Percentiles rank a stretch among this genome's conserved stretches.
Conservation (phyloP, 1,140 invertebrate species). For the Chironomus tepperi region DNA sequence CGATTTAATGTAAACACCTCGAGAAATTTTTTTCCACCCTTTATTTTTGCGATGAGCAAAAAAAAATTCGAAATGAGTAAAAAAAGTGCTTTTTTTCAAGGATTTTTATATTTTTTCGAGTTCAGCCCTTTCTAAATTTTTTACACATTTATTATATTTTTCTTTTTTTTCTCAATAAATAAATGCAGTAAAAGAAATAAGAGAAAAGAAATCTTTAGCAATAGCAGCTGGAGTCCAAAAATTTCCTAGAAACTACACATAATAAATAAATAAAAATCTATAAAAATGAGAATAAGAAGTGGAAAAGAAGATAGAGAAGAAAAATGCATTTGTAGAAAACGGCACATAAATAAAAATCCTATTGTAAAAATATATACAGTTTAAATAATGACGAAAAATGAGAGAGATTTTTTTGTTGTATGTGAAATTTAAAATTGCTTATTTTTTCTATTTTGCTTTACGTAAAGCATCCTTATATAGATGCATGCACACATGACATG, state of each 20-base stretch:
- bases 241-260: constrained; percentile 14
- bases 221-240: constrained; percentile 19
- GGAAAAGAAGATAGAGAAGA: not conserved
- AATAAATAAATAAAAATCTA: constrained; percentile 15
- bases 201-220: constrained; percentile 21
- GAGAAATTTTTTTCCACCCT: not conserved
- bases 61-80: not conserved
- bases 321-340: constrained; percentile 17
- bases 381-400: constrained; percentile 13
- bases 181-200: not conserved
- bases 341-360: constrained; percentile 3
- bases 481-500: no score
- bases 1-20: constrained; percentile 7
- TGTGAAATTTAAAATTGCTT: no score
- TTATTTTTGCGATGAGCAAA: not conserved
- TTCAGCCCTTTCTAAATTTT: constrained; percentile 2
- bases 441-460: no score
- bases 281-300: no score
- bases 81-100: not conserved
- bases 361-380: constrained; percentile 21
- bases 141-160: not conserved
- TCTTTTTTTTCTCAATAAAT: constrained; percentile 19
- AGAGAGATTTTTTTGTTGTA: not conserved
- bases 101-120: not conserved
- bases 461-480: no score